These are phyloP conservation scores for Strigamia maritima DNA, from an alignment of 2,888 invertebrate genomes.

Conservation along the genomic window DNA sequence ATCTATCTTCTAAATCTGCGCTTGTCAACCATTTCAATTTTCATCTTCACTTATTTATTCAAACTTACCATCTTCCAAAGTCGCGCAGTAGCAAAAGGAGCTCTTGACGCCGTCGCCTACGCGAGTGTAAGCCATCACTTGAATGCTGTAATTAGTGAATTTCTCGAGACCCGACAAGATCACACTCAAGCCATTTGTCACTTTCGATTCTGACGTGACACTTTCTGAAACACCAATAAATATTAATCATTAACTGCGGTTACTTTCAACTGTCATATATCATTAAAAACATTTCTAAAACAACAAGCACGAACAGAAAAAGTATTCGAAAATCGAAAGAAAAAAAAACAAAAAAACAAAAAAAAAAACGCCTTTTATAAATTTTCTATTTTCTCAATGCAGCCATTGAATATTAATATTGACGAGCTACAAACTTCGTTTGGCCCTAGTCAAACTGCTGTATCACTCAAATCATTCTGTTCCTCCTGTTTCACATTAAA, in stretches of 20 bases:
- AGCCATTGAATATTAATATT: too few species aligned
- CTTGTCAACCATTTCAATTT: neutral
- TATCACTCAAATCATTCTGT: too few species aligned
- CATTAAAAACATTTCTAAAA: neutral
- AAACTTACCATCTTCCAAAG: constrained; percentile 34
- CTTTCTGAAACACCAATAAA: neutral
- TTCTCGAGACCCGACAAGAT: constrained; percentile 28
- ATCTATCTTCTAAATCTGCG: neutral
- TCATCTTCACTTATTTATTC: neutral
- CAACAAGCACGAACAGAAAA: neutral
- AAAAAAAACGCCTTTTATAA: too few species aligned
- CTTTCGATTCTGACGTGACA: constrained; percentile 24
- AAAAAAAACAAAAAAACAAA: neutral
- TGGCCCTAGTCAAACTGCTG: too few species aligned
- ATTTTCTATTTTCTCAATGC: too few species aligned
- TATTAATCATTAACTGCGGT: neutral
- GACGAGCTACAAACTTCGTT: too few species aligned
- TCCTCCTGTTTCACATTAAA: neutral
- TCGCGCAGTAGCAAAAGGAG: constrained; percentile 3
- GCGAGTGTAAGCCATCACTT: constrained; percentile 31
- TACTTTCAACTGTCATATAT: neutral
- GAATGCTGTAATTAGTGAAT: constrained; percentile 34
- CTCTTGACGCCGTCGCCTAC: constrained; percentile 17
- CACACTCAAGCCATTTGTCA: constrained; percentile 7
- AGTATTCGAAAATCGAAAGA: neutral